Evolutionary conservation across 2,888 invertebrate genomes (phyloP), one percentile per base, ranked within the genome.

Genomic region (Lissonota sp.): DNA sequence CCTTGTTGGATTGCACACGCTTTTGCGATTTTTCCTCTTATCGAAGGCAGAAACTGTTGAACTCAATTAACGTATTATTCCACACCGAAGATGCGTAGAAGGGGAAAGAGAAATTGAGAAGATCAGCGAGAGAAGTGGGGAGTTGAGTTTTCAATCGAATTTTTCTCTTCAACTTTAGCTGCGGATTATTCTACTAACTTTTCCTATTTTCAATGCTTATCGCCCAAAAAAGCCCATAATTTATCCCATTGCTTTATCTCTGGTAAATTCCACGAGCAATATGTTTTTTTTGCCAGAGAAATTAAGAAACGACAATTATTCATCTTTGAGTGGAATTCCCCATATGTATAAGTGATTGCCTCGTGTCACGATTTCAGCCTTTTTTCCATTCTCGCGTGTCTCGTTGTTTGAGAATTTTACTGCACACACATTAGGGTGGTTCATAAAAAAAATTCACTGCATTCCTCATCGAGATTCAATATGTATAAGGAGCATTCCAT

Each of bases 31-130:
- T 83, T 66, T 63, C 16, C 57, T 72, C 72, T 89, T 87, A 87
- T 89, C 86, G 76, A 80, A 39, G 63, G 37, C 66, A 69, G 70
- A 83, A 88, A 88, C 82, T 83, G 83, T 87, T 86, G 83, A 85
- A 85, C 83, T 85, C 85, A 80, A 79, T 14, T 5, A 10, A 51
- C 42, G 77, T 89, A 89, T 90, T 89, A 88, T 90, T 91, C 88
- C 87, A 88, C 70, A 71, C 84, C 74, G 39, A 12, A 67, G 44
- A 57, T 26, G 49, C 60, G n/a, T 39, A 37, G 51, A 55, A 8
- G 26, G 14, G 53, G 39, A 60, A 42, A 10, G 14, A 40, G 39
- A 46, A 42, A 14, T 8, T 8, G 69, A 26, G 57, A 57, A 83
- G 84, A 55, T 49, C 16, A 62, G 49, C 6, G 40, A 42, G 14